Evolutionary conservation across 2,113 vertebrate genomes (phyloP), one percentile per base, ranked within the genome.

Genomic region (Thamnaconus septentrionalis): DNA sequence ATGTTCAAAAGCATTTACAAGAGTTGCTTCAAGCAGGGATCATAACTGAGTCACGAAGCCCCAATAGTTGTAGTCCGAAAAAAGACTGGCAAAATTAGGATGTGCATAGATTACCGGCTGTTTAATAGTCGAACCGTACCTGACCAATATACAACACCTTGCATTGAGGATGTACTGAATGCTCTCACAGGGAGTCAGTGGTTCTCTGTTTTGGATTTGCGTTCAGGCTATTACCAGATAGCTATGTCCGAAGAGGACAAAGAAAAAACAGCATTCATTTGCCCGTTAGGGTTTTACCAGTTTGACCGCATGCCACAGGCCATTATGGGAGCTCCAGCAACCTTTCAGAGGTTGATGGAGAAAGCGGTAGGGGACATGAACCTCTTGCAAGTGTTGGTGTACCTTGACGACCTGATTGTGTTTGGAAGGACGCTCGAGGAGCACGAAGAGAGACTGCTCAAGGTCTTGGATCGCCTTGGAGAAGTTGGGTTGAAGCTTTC

Each of bases 241-340:
- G 50, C 53, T 0, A 63, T 70, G 54, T 4, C 2, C 1, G 48
- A 53, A 2, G 1, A 18, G 0, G 56, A 59, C n/a, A 59, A 74
- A 55, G 50, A 56, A 2, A 63, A 67, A 6, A 63, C 53, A 2
- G 71, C 47, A 1, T 61, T n/a, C n/a, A n/a, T n/a, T n/a, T 75
- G 5, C 68, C 53, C 58, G 0, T 3, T 53, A 4, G 59, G 71
- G 0, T 73, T 67, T 7, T 65, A 12, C 5, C 51, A 72, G 5
- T 73, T 73, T n/a, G 63, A 73, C 2, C 5, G 70, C 1, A 71
- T 71, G 61, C 70, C 62, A 1, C 61, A 69, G 3, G 52, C 61
- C 1, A n/a, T 72, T 0, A 31, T 47, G 0, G 53, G 57, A 0
- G 64, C 71, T 2, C 64, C 71, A 0, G 71, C 71, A 2, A 73